Conservation (phyloP, 2,113 vertebrate species). For the Arizona elegans region DNA sequence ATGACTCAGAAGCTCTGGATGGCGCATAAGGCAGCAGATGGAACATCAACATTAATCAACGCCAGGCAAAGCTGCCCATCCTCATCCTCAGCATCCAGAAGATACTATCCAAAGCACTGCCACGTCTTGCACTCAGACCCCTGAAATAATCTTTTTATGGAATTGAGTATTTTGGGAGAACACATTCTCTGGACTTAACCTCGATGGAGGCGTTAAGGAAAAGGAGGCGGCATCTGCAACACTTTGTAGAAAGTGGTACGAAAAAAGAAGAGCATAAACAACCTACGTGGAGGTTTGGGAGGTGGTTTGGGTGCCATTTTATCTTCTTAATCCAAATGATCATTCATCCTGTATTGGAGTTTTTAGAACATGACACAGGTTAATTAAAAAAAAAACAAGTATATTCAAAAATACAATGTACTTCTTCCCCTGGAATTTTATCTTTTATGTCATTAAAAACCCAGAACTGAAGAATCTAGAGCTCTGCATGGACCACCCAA, state of each 20-base stretch:
- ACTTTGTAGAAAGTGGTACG: not conserved
- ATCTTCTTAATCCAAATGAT: not conserved
- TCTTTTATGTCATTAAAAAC: not conserved
- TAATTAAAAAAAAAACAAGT: not conserved
- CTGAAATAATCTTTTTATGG: not conserved
- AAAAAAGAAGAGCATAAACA: not conserved
- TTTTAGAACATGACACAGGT: not conserved
- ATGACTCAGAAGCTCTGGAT: not conserved
- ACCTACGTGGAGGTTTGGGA: not conserved
- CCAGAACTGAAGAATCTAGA: not conserved
- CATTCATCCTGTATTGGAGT: not conserved
- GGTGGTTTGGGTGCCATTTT: not conserved
- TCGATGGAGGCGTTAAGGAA: not conserved
- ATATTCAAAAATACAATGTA: not conserved
- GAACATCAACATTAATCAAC: not conserved
- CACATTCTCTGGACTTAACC: not conserved
- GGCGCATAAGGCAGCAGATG: not conserved
- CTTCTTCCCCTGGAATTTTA: not conserved
- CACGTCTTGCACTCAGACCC: not conserved
- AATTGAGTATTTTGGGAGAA: not conserved
- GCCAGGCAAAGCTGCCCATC: not conserved
- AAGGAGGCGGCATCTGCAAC: not conserved
- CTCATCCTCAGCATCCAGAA: not conserved
- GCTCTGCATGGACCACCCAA: not conserved
- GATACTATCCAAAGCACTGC: not conserved